These are phyloP conservation scores for Falco biarmicus DNA, from an alignment of 2,797 vertebrate genomes.

Conservation along the genomic window DNA sequence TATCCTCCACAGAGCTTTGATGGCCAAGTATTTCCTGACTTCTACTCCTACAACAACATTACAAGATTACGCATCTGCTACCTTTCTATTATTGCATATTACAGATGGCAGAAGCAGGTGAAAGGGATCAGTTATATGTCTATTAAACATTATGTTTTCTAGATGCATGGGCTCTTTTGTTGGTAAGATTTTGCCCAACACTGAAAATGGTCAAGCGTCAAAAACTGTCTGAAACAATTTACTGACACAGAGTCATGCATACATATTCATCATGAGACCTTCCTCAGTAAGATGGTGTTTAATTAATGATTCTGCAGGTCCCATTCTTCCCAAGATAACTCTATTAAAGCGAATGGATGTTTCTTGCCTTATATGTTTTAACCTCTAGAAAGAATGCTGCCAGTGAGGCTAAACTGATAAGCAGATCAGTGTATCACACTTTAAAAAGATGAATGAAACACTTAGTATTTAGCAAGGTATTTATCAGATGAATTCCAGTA, in stretches of 20 bases:
- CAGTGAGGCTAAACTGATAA: slow-evolving; percentile 22
- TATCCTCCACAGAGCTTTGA: neutral
- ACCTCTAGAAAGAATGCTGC: neutral
- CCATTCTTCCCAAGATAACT: neutral
- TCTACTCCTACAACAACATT: neutral
- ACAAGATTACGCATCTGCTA: neutral
- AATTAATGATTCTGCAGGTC: slow-evolving; percentile 29
- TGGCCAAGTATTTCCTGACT: neutral
- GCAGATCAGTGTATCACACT: neutral
- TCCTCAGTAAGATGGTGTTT: neutral
- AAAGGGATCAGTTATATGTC: neutral
- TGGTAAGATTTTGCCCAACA: neutral
- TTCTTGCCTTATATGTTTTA: slow-evolving; percentile 22
- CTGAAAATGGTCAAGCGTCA: neutral
- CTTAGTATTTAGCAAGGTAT: slow-evolving; percentile 47
- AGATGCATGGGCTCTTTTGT: neutral
- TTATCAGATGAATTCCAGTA: slow-evolving; percentile 46
- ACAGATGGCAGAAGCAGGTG: neutral
- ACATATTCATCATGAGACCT: neutral
- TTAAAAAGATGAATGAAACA: slow-evolving; percentile 54
- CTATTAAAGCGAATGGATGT: slow-evolving; percentile 21
- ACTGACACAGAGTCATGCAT: neutral
- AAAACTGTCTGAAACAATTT: neutral
- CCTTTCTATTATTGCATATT: neutral
- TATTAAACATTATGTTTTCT: neutral